Evolutionary conservation across 2,797 vertebrate species (phyloP), one percentile per base, ranked within the genome.

Genomic region (Malacoraja senta): DNA sequence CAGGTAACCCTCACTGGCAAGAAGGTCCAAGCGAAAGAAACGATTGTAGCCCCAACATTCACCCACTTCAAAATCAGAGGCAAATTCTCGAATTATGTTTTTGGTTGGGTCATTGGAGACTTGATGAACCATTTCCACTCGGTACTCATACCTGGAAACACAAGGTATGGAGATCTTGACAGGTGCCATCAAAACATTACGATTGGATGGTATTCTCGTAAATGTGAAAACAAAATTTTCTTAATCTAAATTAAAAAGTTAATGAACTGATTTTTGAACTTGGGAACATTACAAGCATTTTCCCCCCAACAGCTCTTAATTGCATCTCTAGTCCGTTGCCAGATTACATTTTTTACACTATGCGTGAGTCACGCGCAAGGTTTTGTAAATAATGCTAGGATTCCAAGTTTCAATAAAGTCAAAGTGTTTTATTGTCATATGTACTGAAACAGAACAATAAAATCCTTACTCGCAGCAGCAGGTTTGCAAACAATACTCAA

Each of bases 21-120:
- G 97, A 74, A 99, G 97, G 94, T 99, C 99, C 93, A 99, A 96
- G 61, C 98, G 97, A 94, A 99, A 99, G 97, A 99, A 99, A 88
- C 99, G 96, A 96, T 99, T 99, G 96, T 99, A 99, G 0, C 99
- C 99, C 99, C 99, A 99, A 79, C 99, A 99, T 76, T 99, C 99
- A 1, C 99, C 99, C 77, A 99, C 98, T 95, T 99, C 99, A 93
- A 99, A 99, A 94, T 99, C 99, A 0, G 99, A 99, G 7, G 99
- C 99, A 94, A 99, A 99, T 94, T 99, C 99, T 58, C 99, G 95
- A 93, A 99, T 99, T 21, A 99, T 99, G 96, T 99, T 99, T 95
- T 99, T 99, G 68, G 98, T 97, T 44, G 98, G 98, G 93, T 99
- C 98, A 0, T 98, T 99, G 95, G 98, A 98, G 92, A 98, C 98